phyloP scores from a whole-genome alignment of 2,113 vertebrate species.

The Thamnophis sirtalis region DNA sequence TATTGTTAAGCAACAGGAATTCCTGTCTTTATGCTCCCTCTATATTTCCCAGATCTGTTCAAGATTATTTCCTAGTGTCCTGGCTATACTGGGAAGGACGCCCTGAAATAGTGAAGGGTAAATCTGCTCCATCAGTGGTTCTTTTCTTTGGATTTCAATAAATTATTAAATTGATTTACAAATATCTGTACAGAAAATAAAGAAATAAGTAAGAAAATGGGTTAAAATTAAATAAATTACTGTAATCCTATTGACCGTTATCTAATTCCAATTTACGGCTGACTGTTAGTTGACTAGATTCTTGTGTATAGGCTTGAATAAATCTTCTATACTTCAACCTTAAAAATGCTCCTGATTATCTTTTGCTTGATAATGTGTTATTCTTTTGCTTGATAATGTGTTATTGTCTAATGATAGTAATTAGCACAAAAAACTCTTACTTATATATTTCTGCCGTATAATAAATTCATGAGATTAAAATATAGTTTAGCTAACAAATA shows the following conservation, averaged over 20 bases:
- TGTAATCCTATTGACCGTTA: no score
- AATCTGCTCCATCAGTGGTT: neutral
- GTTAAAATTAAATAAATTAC: no score
- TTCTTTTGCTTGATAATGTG: neutral
- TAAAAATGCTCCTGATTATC: no score
- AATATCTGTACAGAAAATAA: neutral
- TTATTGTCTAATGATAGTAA: neutral
- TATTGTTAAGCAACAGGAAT: neutral
- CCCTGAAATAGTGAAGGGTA: neutral
- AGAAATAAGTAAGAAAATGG: neutral
- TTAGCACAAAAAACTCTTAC: neutral
- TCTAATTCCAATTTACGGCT: no score
- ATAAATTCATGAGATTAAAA: neutral
- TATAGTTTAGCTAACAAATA: neutral
- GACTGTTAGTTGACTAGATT: no score
- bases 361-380: no score
- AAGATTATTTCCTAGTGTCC: neutral
- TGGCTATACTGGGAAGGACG: neutral
- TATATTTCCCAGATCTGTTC: neutral
- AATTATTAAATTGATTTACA: constrained; percentile 5
- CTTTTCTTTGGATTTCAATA: neutral
- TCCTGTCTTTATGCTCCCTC: neutral
- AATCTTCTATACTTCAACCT: no score
- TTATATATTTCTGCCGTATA: neutral
- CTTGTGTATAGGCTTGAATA: no score